These are phyloP conservation scores for Chlorops oryzae DNA, from an alignment of 1,140 invertebrate species.

Conservation along the genomic window DNA sequence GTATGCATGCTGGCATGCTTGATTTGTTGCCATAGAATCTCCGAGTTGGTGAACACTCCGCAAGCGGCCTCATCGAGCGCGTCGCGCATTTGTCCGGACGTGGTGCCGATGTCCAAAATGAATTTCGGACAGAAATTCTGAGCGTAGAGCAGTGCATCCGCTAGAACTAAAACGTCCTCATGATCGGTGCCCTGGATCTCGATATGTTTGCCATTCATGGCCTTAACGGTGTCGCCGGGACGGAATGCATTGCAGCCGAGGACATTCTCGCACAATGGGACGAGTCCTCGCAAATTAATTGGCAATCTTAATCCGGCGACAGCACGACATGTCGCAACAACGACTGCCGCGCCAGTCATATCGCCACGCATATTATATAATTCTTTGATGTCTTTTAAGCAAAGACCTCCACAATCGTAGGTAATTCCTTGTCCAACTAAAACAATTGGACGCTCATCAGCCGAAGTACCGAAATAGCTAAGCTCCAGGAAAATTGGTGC, in stretches of 20 bases:
- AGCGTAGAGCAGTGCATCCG: conserved; percentile 79
- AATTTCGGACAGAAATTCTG: conserved; percentile 55
- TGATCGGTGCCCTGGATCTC: conserved; percentile 84
- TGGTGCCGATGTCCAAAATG: conserved; percentile 70
- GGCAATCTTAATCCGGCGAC: conserved; percentile 62
- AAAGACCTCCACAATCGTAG: conserved; percentile 79
- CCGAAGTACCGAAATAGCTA: conserved; percentile 42
- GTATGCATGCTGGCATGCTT: conserved; percentile 58
- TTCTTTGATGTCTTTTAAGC: neutral
- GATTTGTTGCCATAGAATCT: conserved; percentile 55
- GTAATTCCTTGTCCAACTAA: conserved; percentile 81
- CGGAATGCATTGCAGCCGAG: conserved; percentile 71
- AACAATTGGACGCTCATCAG: conserved; percentile 44
- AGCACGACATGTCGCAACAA: conserved; percentile 63
- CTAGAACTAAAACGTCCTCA: conserved; percentile 79
- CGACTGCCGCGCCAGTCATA: conserved; percentile 82
- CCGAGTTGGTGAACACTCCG: conserved; percentile 67
- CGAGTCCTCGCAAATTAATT: conserved; percentile 64
- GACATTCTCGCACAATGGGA: conserved; percentile 79
- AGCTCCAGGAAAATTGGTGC: conserved; percentile 69
- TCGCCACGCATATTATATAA: conserved; percentile 65
- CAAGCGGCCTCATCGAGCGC: conserved; percentile 64
- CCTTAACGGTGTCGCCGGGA: conserved; percentile 74
- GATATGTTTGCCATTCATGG: conserved; percentile 80
- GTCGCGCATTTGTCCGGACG: conserved; percentile 67